phyloP scores from a whole-genome alignment of 2,888 invertebrate genomes.

The Ischnus inquisitorius region DNA sequence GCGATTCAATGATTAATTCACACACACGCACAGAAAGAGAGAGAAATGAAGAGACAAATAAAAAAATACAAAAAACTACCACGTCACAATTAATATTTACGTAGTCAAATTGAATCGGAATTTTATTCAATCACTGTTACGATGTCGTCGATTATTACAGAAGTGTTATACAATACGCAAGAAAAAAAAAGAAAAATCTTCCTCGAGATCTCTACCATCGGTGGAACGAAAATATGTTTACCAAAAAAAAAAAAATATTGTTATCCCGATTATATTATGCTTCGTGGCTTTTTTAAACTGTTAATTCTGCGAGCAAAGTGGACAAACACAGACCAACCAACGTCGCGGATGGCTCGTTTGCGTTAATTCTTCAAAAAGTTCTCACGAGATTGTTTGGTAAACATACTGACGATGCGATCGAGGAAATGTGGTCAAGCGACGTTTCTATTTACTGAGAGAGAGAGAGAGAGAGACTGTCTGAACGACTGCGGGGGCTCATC shows the following conservation, averaged over 20 bases:
- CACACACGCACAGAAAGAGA: constrained; percentile 71
- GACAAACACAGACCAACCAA: constrained; percentile 55
- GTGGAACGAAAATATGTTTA: constrained; percentile 80
- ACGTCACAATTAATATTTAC: constrained; percentile 69
- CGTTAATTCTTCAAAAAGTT: constrained; percentile 50
- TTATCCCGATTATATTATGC: not conserved
- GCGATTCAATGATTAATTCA: constrained; percentile 70
- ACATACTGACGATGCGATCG: constrained; percentile 74
- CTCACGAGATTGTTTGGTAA: constrained; percentile 76
- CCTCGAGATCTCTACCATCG: constrained; percentile 79
- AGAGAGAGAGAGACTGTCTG: constrained; percentile 24
- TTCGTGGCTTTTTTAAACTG: too few relatives aligned
- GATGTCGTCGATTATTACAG: constrained; percentile 82
- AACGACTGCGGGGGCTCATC: constrained; percentile 16
- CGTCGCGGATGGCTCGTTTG: constrained; percentile 53
- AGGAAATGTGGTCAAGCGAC: constrained; percentile 73
- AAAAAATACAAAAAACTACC: constrained; percentile 82
- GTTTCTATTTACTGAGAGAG: constrained; percentile 26
- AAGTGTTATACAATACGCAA: constrained; percentile 82
- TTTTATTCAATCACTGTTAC: constrained; percentile 84
- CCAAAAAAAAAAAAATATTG: constrained; percentile 73
- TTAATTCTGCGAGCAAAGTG: constrained; percentile 32
- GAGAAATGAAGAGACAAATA: constrained; percentile 45
- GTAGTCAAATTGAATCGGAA: constrained; percentile 83
- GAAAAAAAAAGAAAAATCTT: constrained; percentile 71